Percentiles rank a stretch among this genome's conserved stretches.
phyloP scores from a whole-genome alignment of 2,888 invertebrate species.

The Teinopalpus imperialis region DNA sequence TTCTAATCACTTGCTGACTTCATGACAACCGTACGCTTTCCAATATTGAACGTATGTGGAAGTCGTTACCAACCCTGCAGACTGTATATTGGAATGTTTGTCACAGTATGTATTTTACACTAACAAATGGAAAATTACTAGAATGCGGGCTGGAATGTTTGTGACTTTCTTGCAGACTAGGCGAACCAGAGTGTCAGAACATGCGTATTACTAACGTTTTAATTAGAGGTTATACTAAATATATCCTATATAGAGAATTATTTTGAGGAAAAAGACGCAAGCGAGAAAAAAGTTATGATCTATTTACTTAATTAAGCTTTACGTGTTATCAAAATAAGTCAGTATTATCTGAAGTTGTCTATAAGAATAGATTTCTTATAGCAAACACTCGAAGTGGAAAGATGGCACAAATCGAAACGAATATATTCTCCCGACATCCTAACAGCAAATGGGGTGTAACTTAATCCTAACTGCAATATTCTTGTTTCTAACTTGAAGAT shows the following conservation, averaged over 20 bases:
- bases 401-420: constrained; percentile 6
- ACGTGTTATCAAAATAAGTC: constrained; percentile 1
- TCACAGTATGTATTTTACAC: too few species aligned
- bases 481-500: constrained; percentile 7
- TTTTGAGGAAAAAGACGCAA: not conserved
- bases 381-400: not conserved
- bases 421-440: constrained; percentile 12
- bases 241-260: not conserved
- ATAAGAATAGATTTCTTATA: not conserved
- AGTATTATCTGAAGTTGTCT: constrained; percentile 8
- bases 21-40: too few species aligned
- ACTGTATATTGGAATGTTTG: too few species aligned
- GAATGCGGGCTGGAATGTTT: too few species aligned
- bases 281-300: not conserved
- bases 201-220: too few species aligned
- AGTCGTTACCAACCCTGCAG: too few species aligned
- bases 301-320: not conserved
- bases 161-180: too few species aligned
- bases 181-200: too few species aligned
- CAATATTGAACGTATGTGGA: too few species aligned
- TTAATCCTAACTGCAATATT: constrained; percentile 12
- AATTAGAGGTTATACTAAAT: too few species aligned
- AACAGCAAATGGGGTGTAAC: constrained; percentile 13
- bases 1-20: too few species aligned
- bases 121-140: too few species aligned